phyloP scores from a whole-genome alignment of 53 echinoderm and acorn worm species.

The Echinometra lucunter region DNA sequence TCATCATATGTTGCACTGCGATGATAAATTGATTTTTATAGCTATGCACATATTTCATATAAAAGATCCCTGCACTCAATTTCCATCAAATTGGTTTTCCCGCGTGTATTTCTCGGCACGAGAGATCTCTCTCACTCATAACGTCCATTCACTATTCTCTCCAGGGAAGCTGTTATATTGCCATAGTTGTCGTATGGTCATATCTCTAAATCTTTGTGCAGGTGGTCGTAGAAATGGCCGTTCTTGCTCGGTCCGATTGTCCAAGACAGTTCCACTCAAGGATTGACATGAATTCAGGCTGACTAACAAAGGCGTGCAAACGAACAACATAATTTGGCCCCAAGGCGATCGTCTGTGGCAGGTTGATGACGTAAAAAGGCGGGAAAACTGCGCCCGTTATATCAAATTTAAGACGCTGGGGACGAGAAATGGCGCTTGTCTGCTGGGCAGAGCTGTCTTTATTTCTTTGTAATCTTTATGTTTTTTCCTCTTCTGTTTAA shows the following conservation, averaged over 20 bases:
- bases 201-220: constrained; percentile 30
- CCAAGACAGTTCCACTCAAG: constrained; percentile 8
- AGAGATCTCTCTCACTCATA: constrained; percentile 1
- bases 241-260: constrained; percentile 28
- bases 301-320: constrained; percentile 61
- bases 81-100: constrained; percentile 25
- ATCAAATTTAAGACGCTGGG: constrained; percentile 62
- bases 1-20: not conserved
- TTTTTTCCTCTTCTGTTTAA: not conserved
- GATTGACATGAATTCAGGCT: constrained; percentile 50
- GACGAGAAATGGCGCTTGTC: constrained; percentile 37
- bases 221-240: not conserved
- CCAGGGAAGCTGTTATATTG: constrained; percentile 14
- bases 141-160: constrained; percentile 32
- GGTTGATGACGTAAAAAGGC: constrained; percentile 62
- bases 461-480: not conserved
- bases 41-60: constrained; percentile 27
- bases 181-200: not conserved
- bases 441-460: constrained; percentile 31
- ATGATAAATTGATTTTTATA: constrained; percentile 48
- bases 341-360: constrained; percentile 50
- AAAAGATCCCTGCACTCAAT: constrained; percentile 45
- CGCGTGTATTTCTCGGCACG: not conserved
- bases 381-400: constrained; percentile 55
- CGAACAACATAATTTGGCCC: constrained; percentile 57